These are phyloP conservation scores for Xiphophorus birchmanni DNA, from an alignment of 2,797 vertebrate genomes.

Conservation along the genomic window DNA sequence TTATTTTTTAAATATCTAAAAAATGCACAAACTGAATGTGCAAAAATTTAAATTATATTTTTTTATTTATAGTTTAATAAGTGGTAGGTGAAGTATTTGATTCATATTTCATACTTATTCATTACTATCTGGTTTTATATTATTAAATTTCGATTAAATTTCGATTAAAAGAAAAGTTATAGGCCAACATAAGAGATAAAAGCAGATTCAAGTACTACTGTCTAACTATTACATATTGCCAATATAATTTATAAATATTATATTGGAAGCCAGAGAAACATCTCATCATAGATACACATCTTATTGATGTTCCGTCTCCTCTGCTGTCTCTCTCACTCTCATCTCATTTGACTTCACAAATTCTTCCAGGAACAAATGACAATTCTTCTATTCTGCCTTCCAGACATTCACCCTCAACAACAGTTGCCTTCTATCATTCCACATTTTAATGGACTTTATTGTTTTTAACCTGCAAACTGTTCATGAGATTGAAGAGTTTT, in stretches of 20 bases:
- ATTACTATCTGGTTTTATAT: neutral
- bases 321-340: no score
- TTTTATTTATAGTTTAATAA: neutral
- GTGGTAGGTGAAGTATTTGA: neutral
- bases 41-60: neutral
- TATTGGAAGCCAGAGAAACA: neutral
- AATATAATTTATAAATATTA: neutral
- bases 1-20: neutral
- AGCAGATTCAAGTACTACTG: neutral
- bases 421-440: neutral
- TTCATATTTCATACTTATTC: neutral
- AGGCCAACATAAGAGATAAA: neutral
- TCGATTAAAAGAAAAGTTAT: neutral
- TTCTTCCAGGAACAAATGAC: no score
- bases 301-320: no score
- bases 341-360: no score
- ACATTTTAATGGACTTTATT: neutral
- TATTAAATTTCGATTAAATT: neutral
- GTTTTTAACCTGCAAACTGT: neutral
- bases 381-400: no score
- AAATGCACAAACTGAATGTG: neutral
- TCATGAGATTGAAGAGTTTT: neutral
- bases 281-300: no score
- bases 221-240: neutral
- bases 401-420: neutral